Percentiles rank a stretch among this genome's conserved stretches.
Evolutionary conservation across 1,140 invertebrate genomes (phyloP).

Genomic region (Drosophila busckii): DNA sequence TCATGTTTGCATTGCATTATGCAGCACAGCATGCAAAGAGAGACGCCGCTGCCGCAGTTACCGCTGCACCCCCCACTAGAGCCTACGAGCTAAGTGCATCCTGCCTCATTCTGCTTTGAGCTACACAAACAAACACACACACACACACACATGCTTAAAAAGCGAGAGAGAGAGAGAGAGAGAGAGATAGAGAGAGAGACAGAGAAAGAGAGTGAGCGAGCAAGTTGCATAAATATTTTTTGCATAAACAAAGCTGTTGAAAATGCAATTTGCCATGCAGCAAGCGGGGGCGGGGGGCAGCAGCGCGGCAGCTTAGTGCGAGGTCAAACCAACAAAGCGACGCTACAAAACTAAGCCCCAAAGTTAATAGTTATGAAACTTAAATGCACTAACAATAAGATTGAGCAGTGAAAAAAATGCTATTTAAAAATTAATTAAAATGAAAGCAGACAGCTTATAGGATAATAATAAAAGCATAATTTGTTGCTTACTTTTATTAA

Average conservation of each 20-base stretch:
- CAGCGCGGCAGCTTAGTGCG: slow-evolving; percentile 35
- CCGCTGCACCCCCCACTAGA: neutral
- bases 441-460: neutral
- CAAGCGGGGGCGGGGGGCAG: no score
- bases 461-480: neutral
- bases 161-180: neutral
- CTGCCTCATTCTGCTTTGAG: slow-evolving; percentile 20
- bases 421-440: no score
- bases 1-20: slow-evolving; percentile 75
- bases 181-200: neutral
- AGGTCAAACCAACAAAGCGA: slow-evolving; percentile 58
- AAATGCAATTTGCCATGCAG: slow-evolving; percentile 60
- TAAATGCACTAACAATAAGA: no score
- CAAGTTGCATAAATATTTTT: slow-evolving; percentile 57
- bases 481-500: neutral
- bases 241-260: slow-evolving; percentile 75
- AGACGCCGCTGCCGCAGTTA: neutral
- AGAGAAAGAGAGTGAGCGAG: neutral
- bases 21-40: slow-evolving; percentile 53
- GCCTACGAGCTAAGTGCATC: slow-evolving; percentile 17
- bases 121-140: slow-evolving; percentile 19
- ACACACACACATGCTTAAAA: neutral
- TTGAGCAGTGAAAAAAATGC: no score
- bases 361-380: no score
- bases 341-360: neutral